Percentiles rank a stretch among this genome's conserved stretches.
Evolutionary conservation across 2,888 invertebrate genomes (phyloP).

Genomic region (Apeira syringaria): DNA sequence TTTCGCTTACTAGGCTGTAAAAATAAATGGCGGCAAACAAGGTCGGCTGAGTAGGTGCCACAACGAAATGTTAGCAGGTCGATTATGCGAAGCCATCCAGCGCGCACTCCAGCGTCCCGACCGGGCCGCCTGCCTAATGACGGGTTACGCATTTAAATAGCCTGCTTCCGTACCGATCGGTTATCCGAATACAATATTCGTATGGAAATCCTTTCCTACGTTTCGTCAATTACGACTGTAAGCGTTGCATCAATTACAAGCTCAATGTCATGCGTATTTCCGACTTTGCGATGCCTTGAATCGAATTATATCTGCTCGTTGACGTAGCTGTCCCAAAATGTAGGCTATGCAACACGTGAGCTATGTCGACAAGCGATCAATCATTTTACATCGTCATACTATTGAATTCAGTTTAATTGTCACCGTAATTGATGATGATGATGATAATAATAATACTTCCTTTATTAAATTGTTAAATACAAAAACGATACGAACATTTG

Average conservation of each 20-base stretch:
- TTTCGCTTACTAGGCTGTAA: constrained; percentile 54
- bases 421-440: too few species aligned
- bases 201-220: constrained; percentile 51
- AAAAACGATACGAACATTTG: too few species aligned
- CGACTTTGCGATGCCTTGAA: constrained; percentile 4
- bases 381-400: constrained; percentile 18
- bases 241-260: constrained; percentile 22
- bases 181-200: constrained; percentile 56
- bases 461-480: too few species aligned
- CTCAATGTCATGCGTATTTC: constrained; percentile 11
- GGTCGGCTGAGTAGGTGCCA: constrained; percentile 42
- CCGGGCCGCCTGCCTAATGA: constrained; percentile 66
- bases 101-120: constrained; percentile 52
- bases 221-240: constrained; percentile 41
- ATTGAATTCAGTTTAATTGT: too few species aligned
- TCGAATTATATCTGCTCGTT: constrained; percentile 16
- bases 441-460: too few species aligned
- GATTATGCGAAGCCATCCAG: constrained; percentile 73
- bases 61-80: constrained; percentile 70
- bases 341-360: constrained; percentile 12
- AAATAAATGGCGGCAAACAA: constrained; percentile 61
- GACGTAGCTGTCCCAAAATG: constrained; percentile 6
- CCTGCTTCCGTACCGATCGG: constrained; percentile 63
- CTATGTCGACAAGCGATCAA: constrained; percentile 14
- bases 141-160: constrained; percentile 79